phyloP scores from a whole-genome alignment of 2,113 vertebrate species.

The Cynoglossus semilaevis region DNA sequence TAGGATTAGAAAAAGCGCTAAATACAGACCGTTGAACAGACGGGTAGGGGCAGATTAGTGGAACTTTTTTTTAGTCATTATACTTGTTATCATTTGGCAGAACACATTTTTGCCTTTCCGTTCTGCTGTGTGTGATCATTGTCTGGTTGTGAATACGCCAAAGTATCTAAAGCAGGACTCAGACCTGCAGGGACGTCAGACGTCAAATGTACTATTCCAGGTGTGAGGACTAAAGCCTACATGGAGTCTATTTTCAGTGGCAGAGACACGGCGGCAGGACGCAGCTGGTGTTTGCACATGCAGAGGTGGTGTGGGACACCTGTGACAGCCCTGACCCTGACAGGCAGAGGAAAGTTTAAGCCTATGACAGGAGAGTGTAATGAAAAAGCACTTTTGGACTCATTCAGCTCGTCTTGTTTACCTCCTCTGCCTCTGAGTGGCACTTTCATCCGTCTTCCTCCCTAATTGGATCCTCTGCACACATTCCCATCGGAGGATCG shows the following conservation, averaged over 20 bases:
- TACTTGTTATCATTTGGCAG: too few relatives aligned
- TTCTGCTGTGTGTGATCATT: too few relatives aligned
- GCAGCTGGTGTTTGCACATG: constrained; percentile 36
- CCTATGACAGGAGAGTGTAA: constrained; percentile 68
- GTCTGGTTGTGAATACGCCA: too few relatives aligned
- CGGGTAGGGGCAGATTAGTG: too few relatives aligned
- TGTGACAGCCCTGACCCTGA: constrained; percentile 54
- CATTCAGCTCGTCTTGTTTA: constrained; percentile 77
- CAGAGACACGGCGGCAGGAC: constrained; percentile 37
- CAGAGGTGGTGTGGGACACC: constrained; percentile 16
- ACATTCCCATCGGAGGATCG: constrained; percentile 71
- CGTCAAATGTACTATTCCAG: too few relatives aligned
- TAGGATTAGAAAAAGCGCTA: too few relatives aligned
- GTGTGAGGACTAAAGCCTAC: constrained; percentile 11
- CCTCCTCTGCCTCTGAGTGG: constrained; percentile 76
- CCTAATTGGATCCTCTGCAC: constrained; percentile 79
- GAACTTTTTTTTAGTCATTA: too few relatives aligned
- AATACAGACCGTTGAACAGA: too few relatives aligned
- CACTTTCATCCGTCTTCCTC: constrained; percentile 79
- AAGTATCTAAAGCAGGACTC: too few relatives aligned
- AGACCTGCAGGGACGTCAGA: too few relatives aligned
- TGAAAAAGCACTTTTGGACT: constrained; percentile 80
- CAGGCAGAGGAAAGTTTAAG: constrained; percentile 61
- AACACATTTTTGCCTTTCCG: too few relatives aligned
- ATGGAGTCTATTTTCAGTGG: constrained; percentile 48